Percentiles rank a stretch among this genome's conserved stretches.
Conservation (phyloP, 2,797 vertebrate species). For the Neosilurus mollespiculum region DNA sequence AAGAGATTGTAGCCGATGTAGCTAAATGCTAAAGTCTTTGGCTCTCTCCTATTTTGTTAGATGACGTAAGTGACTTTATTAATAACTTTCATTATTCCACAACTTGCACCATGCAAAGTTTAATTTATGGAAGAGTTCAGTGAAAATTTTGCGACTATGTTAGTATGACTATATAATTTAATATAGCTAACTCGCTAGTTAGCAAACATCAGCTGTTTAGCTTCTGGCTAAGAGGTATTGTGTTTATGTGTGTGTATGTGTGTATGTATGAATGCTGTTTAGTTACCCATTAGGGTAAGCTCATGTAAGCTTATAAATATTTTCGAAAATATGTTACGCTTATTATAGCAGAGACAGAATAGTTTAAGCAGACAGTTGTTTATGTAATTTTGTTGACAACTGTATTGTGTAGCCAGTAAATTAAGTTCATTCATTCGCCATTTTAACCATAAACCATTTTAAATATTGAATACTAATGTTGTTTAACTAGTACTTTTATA, state of each 20-base stretch:
- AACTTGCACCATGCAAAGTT: not conserved
- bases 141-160: not conserved
- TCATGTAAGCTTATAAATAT: not conserved
- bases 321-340: not conserved
- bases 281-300: too few relatives aligned
- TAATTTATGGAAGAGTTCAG: not conserved
- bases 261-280: too few relatives aligned
- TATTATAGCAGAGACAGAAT: not conserved
- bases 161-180: not conserved
- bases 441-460: too few relatives aligned
- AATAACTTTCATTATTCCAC: not conserved
- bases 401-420: not conserved
- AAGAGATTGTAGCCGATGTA: not conserved
- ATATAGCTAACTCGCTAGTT: not conserved
- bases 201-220: not conserved
- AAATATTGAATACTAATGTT: not conserved
- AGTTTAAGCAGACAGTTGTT: not conserved
- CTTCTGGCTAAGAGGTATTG: not conserved
- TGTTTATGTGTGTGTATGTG: not conserved
- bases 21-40: conserved; percentile 43
- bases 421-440: not conserved
- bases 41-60: not conserved
- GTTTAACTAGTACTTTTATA: not conserved
- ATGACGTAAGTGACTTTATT: conserved; percentile 1
- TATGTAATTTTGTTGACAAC: not conserved